Base-by-base conservation (phyloP, 2,888 invertebrate genomes). In the Epistrophella euchroma region DNA sequence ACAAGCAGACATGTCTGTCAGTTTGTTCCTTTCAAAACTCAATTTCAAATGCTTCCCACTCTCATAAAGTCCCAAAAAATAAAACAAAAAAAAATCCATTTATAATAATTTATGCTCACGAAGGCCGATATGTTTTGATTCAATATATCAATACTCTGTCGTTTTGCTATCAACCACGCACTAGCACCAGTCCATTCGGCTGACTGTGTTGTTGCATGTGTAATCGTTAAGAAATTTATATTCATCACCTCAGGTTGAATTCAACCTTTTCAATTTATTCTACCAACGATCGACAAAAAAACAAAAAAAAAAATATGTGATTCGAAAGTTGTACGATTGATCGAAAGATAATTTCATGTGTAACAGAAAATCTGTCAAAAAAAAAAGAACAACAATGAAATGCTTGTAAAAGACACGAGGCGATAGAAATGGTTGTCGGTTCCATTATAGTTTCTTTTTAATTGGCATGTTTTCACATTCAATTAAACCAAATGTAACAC, bases 401-500 rank as follows among this genome's bases (percentile, higher is more conserved):
- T 40, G 56, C 58, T 66, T 64, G 62, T 60, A 25, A 40, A 25
- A 66, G 68, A 66, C 79, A 75, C 52, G 66, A 50, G 43, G 32
- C 66, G 80, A 71, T 84, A 76, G 84, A 84, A 80, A 80, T 75
- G 66, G 58, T 40, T 84, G 84, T 79, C 75, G 52, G 4, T 66
- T 75, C 40, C 66, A 80, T 72, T 75, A 70, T 78, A n/a, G 6
- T 45, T 45, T 43, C 0, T 43, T 43, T 40, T 74, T 79, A 84
- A 75, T 84, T 84, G 79, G 66, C 52, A 66, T 66, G 71, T 80
- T 66, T 64, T 47, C 43, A 70, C 58, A 78, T 58, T 32, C 52
- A 68, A 40, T 60, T 60, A 15, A 60, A 60, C 35, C 15, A 55
- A 10, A 28, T 28, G 55, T 25, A 15, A 25, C 25, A 55, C 25